These are phyloP conservation scores for Cephus spinipes DNA, from an alignment of 2,888 invertebrate genomes.

Conservation along the genomic window DNA sequence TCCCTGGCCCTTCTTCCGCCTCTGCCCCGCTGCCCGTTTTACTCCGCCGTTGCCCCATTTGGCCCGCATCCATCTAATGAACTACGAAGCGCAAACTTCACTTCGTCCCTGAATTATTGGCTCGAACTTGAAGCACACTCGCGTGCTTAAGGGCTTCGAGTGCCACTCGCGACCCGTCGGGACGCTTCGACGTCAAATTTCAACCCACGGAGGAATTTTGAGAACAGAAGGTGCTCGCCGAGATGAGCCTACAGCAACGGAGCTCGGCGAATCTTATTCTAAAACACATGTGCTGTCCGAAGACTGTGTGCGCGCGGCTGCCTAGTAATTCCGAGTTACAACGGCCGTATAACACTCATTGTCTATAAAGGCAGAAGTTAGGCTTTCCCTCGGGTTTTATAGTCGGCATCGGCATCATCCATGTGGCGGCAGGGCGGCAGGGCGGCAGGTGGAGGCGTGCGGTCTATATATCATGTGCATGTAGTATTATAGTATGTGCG, in stretches of 20 bases:
- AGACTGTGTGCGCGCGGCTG: background rate
- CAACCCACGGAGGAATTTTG: too few relatives aligned
- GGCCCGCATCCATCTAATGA: constrained; percentile 45
- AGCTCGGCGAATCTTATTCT: too few relatives aligned
- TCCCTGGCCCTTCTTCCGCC: constrained; percentile 23
- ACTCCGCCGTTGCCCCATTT: constrained; percentile 15
- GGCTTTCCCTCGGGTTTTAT: constrained; percentile 50
- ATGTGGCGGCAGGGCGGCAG: background rate
- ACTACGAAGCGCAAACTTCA: constrained; percentile 41
- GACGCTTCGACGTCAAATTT: background rate
- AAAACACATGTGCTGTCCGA: too few relatives aligned
- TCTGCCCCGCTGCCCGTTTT: background rate
- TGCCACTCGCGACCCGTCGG: constrained; percentile 42
- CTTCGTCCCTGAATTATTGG: constrained; percentile 38
- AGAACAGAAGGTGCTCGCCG: too few relatives aligned
- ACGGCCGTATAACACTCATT: constrained; percentile 29
- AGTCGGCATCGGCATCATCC: constrained; percentile 32
- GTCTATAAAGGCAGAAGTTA: constrained; percentile 44
- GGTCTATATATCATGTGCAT: constrained; percentile 20
- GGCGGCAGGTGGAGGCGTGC: constrained; percentile 53
- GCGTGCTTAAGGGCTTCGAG: constrained; percentile 44
- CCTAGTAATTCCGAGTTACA: constrained; percentile 4
- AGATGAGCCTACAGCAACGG: too few relatives aligned
- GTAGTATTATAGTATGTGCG: background rate
- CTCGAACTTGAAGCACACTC: constrained; percentile 28